These are phyloP conservation scores for Hoplostethus mediterraneus DNA, from an alignment of 2,797 vertebrate species.

Conservation along the genomic window DNA sequence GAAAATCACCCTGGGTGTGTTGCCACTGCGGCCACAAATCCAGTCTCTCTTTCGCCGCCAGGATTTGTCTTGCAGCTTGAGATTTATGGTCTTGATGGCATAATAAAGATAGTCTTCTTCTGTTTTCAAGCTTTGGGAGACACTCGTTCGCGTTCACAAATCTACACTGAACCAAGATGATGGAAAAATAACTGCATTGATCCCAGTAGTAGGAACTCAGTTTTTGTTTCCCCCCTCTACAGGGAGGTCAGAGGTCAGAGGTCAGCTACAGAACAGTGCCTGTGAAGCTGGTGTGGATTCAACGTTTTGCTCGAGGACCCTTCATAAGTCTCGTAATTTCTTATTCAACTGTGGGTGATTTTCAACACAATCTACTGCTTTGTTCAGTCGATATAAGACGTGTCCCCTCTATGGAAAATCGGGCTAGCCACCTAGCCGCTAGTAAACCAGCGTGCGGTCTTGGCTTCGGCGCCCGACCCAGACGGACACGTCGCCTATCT, in stretches of 20 bases:
- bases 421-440: too few relatives aligned
- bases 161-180: constrained; percentile 36
- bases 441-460: too few relatives aligned
- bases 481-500: too few relatives aligned
- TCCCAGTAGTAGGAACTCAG: constrained; percentile 9
- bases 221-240: constrained; percentile 14
- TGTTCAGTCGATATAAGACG: too few relatives aligned
- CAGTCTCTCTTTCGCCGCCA: constrained; percentile 46
- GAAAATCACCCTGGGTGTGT: constrained; percentile 46
- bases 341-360: too few relatives aligned
- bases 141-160: constrained; percentile 42
- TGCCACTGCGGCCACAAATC: constrained; percentile 42
- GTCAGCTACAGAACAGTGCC: constrained; percentile 9
- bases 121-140: constrained; percentile 24
- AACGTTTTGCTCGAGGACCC: too few relatives aligned
- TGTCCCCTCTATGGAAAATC: too few relatives aligned
- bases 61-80: constrained; percentile 62
- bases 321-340: too few relatives aligned
- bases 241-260: constrained; percentile 50
- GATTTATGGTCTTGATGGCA: constrained; percentile 61
- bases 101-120: constrained; percentile 54
- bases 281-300: constrained; percentile 18
- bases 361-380: too few relatives aligned
- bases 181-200: constrained; percentile 23
- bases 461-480: too few relatives aligned